phyloP scores from a whole-genome alignment of 2,113 vertebrate genomes.

The Peromyscus polionotus region DNA sequence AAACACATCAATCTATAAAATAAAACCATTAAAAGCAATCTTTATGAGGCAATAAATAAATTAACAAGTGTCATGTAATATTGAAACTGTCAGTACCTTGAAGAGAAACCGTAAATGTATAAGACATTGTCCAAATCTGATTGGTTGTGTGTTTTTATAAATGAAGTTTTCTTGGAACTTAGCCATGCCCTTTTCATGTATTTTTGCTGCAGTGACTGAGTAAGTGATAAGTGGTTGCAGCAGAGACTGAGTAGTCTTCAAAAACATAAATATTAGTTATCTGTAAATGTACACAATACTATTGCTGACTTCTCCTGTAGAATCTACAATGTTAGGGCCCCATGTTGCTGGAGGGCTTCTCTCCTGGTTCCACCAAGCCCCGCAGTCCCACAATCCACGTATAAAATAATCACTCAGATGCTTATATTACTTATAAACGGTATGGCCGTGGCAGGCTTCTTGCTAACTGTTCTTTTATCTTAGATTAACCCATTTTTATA shows the following conservation, averaged over 20 bases:
- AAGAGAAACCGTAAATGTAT: background rate
- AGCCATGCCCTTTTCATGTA: background rate
- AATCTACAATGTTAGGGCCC: background rate
- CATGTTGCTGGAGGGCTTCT: too few species aligned
- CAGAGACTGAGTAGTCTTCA: background rate
- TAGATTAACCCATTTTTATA: too few species aligned
- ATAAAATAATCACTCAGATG: too few species aligned
- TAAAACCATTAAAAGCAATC: background rate
- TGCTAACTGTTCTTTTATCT: too few species aligned
- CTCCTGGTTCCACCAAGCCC: too few species aligned
- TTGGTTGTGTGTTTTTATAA: background rate
- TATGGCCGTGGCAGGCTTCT: too few species aligned
- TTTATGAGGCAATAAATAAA: background rate
- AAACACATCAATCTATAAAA: background rate
- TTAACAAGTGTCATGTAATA: background rate
- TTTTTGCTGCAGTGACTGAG: background rate
- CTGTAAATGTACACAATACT: background rate
- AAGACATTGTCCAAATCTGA: background rate
- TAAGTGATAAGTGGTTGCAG: background rate
- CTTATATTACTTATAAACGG: too few species aligned
- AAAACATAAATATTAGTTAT: background rate
- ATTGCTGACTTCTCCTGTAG: background rate
- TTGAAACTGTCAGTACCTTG: background rate
- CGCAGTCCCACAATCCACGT: too few species aligned
- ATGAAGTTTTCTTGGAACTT: background rate